Conservation (phyloP, 2,797 vertebrate genomes). For the Hylomyscus alleni region DNA sequence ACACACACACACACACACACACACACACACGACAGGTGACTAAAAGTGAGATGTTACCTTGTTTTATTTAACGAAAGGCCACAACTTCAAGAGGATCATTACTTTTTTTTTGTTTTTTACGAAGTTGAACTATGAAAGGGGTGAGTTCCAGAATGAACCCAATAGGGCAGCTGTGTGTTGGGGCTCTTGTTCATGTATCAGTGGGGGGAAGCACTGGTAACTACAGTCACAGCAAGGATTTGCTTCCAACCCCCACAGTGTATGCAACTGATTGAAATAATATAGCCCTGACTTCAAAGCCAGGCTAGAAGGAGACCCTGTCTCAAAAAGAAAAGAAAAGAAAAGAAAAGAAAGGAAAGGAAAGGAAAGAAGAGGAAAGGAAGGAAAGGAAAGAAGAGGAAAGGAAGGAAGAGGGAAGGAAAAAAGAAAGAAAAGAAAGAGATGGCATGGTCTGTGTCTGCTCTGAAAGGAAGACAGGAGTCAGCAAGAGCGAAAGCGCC, state of each 20-base stretch:
- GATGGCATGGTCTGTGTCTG: no score
- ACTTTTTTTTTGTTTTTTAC: not conserved
- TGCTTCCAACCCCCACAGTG: not conserved
- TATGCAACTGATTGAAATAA: not conserved
- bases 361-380: no score
- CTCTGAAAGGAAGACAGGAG: not conserved
- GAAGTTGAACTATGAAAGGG: not conserved
- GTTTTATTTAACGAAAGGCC: not conserved
- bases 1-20: not conserved
- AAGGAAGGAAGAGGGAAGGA: rapidly evolving
- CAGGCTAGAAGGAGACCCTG: not conserved
- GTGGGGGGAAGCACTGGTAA: not conserved
- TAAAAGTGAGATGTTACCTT: not conserved
- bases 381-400: rapidly evolving
- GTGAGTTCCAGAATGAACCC: not conserved
- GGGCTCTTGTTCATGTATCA: not conserved
- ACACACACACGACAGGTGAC: no score
- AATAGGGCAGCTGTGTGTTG: rapidly evolving
- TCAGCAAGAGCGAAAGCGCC: not conserved
- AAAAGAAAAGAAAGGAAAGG: not conserved
- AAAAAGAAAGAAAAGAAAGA: no score
- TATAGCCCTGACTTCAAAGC: not conserved
- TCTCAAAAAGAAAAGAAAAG: not conserved
- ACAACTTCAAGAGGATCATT: not conserved
- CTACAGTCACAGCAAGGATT: not conserved